These are phyloP conservation scores for Aspidiotus rigidus DNA, from an alignment of 2,888 invertebrate species.

Conservation along the genomic window DNA sequence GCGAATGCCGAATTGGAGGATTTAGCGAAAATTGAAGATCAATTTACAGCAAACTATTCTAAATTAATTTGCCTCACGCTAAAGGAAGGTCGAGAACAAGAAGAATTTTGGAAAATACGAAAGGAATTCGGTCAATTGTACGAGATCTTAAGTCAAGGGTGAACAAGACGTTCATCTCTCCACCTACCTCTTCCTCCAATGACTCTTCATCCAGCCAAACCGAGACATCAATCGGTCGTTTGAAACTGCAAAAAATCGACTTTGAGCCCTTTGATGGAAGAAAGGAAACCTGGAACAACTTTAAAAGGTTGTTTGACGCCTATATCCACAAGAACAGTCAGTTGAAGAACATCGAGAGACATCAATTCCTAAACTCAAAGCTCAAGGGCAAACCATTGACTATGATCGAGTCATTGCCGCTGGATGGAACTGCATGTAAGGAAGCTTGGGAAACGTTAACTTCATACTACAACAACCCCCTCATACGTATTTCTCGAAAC, in stretches of 20 bases:
- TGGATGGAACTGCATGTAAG: neutral
- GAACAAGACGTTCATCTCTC: neutral
- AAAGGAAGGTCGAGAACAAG: conserved; percentile 1
- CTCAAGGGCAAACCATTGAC: neutral
- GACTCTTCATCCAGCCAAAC: too few species aligned
- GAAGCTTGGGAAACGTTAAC: neutral
- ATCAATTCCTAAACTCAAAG: neutral
- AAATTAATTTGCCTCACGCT: neutral
- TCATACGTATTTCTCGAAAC: neutral
- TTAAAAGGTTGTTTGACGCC: neutral
- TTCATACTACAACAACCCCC: neutral
- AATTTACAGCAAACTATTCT: neutral
- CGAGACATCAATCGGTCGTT: too few species aligned
- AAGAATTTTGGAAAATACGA: too few species aligned
- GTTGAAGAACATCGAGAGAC: neutral
- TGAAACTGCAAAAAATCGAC: neutral
- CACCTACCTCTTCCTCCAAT: neutral
- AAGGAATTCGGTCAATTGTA: too few species aligned
- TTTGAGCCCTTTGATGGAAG: neutral
- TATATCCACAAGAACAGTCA: neutral
- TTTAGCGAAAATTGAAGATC: neutral
- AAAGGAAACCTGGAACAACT: neutral
- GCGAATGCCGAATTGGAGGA: neutral
- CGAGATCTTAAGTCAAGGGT: too few species aligned
- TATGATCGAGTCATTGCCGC: neutral